Evolutionary conservation across 1,140 invertebrate genomes (phyloP), one percentile per base, ranked within the genome.

Genomic region (Venturia canescens): DNA sequence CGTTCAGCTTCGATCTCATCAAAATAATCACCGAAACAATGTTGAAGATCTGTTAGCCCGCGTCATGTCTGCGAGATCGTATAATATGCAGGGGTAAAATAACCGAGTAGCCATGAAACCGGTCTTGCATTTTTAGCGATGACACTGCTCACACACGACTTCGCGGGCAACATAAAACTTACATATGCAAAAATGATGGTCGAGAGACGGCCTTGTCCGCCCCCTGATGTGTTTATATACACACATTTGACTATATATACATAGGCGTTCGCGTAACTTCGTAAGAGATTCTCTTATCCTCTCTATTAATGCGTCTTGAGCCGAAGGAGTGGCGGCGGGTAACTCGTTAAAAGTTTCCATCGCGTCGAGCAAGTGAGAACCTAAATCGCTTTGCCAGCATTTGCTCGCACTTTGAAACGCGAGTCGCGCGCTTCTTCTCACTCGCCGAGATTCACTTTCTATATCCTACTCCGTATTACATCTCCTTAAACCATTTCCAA

Each of bases 101-200:
- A 71, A 44, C 1, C 34, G 2, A 9, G 21, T 80, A 53, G 26
- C 63, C 31, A 23, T 38, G 70, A 81, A 86, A 86, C 85, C 85
- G 85, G 85, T 86, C 81, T 50, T 71, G 84, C 72, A 81, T 70
- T 86, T 84, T 86, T 87, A 86, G 85, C 85, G 85, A 87, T 87
- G 86, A 87, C 86, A 57, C 80, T 79, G n/a, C n/a, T n/a, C n/a
- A n/a, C 44, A 18, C 69, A 23, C 21, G 23, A n/a, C 38, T 44
- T 71, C 69, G 60, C 69, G 60, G 29, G 44, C 48, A 44, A 21
- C 69, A 71, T 9, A 48, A 63, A 23, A 21, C 60, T 15, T 26
- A 63, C 21, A 71, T 44, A 23, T 44, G 34, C 69, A 71, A 71
- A 69, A 34, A 34, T 44, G 31, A 44, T 44, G 67, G 27, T 23